Base-by-base conservation (phyloP, 1,140 invertebrate genomes). In the Nebria ingens region DNA sequence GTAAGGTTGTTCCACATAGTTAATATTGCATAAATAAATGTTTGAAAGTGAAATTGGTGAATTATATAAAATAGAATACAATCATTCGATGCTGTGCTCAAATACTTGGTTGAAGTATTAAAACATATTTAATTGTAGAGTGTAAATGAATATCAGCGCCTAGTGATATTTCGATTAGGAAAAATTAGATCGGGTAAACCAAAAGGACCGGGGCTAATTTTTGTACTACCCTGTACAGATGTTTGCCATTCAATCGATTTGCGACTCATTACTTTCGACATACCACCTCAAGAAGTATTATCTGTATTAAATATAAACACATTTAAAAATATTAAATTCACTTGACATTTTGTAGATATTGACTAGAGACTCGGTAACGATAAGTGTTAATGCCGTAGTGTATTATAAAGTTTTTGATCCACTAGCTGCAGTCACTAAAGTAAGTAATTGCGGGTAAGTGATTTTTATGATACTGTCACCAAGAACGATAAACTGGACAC, bases 291-390 rank as follows among this genome's bases (percentile, higher is more conserved):
- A 73, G 86, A 90, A 74, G 85, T 87, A 52, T 45, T 34, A 34
- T n/a, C n/a, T 9, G 6, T 34, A 34, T 34, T 34, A 34, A 34
- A 34, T 34, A 34, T 34, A n/a, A n/a, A n/a, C n/a, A n/a, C n/a
- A 34, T n/a, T 34, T 34, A 6, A 34, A n/a, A 34, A 34, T 34
- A 34, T 34, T 34, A 34, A 6, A 34, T 34, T 9, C n/a, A 34
- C 6, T 9, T 34, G n/a, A 34, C n/a, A 25, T 1, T 45, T 25
- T 19, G 25, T 34, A 82, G 77, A 87, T 95, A 25, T 76, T 97
- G 53, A 92, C 90, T 1, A 88, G 91, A 73, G 93, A 97, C 71
- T 91, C 88, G 0, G 92, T 96, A 1, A 97, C 92, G 0, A 91
- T 95, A 0, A 86, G 85, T 4, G 92, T 95, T 13, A 92, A 96